Base-by-base conservation (phyloP, 2,888 invertebrate genomes). In the Tortrix viridana region DNA sequence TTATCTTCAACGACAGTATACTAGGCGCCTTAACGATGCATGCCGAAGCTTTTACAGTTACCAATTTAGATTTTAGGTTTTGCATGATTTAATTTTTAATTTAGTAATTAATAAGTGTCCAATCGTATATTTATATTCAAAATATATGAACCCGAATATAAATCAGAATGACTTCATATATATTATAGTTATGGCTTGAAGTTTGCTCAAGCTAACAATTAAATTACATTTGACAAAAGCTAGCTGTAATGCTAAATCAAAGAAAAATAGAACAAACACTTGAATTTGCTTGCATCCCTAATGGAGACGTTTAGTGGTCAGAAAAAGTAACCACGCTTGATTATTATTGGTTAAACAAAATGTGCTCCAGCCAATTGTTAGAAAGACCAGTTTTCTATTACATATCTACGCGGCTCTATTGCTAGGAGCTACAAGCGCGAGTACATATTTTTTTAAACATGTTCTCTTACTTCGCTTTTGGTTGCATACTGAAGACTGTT, bases 1-100 rank as follows among this genome's bases (percentile, higher is more conserved):
- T 57, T 38, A 53, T 43, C 43, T 62, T 56, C 38, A 43, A 43
- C 53, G 53, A 58, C 47, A 60, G 46, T 50, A 57, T 19, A 50
- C 18, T 65, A 60, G 60, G 65, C 55, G 59, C 52, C 64, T 67
- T 64, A 50, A 55, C 58, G 63, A 47, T 69, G 70, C 70, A 70
- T 70, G 71, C 9, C 52, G 32, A 59, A 20, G 58, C 54, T 64
- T 59, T 60, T n/a, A 22, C 53, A 23, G 57, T 43, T 44, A 49
- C 16, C 5, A 16, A 32, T 49, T 41, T 46, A 57, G 53, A 50
- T 20, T 19, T 47, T 54, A 58, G 53, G 26, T 59, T 52, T 26
- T 60, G 59, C 58, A 64, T 55, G 64, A 49, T 26, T 14, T 43
- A 44, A 9, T 18, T 16, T 5, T n/a, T 14, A 16, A 16, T 43